Evolutionary conservation across 2,888 invertebrate species (phyloP).

Genomic region (Notodonta ziczac): DNA sequence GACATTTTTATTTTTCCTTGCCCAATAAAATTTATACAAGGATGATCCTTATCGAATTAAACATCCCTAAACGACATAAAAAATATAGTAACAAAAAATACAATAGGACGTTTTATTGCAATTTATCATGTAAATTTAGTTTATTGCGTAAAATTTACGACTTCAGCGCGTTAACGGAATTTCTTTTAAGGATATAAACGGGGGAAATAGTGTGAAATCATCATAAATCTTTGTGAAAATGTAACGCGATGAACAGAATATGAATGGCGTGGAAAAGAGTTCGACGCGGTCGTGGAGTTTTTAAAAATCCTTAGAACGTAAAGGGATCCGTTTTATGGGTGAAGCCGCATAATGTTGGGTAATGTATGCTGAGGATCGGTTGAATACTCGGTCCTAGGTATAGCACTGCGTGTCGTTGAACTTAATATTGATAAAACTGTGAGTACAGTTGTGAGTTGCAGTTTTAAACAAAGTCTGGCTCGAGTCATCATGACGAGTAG

Average conservation of each 20-base stretch:
- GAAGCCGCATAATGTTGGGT: conserved; percentile 65
- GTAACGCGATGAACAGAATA: conserved; percentile 63
- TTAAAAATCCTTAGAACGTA: conserved; percentile 69
- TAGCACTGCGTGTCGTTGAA: conserved; percentile 27
- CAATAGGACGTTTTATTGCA: conserved; percentile 39
- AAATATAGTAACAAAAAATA: conserved; percentile 25
- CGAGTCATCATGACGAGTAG: too few species aligned
- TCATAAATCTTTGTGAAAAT: conserved; percentile 61
- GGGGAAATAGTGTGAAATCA: conserved; percentile 51
- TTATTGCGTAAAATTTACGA: conserved; percentile 50
- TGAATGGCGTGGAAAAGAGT: conserved; percentile 65
- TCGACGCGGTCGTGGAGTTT: conserved; percentile 51
- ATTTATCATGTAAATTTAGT: conserved; percentile 51
- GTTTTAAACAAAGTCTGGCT: too few species aligned
- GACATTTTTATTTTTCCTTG: conserved; percentile 20
- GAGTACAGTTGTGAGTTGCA: not conserved
- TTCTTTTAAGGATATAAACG: conserved; percentile 33
- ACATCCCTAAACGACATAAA: conserved; percentile 20
- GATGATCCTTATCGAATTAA: conserved; percentile 35
- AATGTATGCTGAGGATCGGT: conserved; percentile 44
- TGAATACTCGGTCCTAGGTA: conserved; percentile 21
- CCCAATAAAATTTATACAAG: conserved; percentile 31
- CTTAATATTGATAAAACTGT: conserved; percentile 10
- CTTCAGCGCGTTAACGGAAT: conserved; percentile 30
- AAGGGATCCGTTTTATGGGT: conserved; percentile 74